These are phyloP conservation scores for Drosophila tsacasi DNA, from an alignment of 1,140 invertebrate species.

Conservation along the genomic window DNA sequence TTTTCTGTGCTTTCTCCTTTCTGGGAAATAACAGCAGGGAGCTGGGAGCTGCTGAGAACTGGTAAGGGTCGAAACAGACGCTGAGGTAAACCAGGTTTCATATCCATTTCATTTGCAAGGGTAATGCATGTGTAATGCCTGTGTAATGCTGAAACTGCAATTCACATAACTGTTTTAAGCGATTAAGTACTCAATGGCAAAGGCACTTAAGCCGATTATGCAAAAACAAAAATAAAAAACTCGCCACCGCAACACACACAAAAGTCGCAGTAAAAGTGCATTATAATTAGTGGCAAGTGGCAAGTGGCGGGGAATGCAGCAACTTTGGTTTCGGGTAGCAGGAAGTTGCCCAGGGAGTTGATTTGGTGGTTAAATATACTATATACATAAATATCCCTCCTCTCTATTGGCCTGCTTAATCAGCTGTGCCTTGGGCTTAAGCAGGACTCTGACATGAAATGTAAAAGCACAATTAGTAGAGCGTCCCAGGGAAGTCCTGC, in stretches of 20 bases:
- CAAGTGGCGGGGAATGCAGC: not conserved
- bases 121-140: not conserved
- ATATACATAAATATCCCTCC: not conserved
- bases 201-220: constrained; percentile 12
- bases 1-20: not conserved
- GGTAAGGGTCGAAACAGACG: not conserved
- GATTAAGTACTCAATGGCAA: constrained; percentile 4
- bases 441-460: not conserved
- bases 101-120: not conserved
- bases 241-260: constrained; percentile 14
- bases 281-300: constrained; percentile 11
- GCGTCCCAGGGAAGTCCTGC: constrained; percentile 1
- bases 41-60: too few relatives aligned
- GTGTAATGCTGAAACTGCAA: not conserved
- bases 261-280: constrained; percentile 7
- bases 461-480: constrained; percentile 7
- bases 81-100: not conserved
- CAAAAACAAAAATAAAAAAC: not conserved
- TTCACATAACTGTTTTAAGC: constrained; percentile 11
- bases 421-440: not conserved
- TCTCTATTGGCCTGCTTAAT: too few relatives aligned
- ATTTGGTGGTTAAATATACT: not conserved
- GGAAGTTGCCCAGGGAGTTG: not conserved
- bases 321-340: not conserved
- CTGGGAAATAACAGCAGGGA: not conserved